Conservation (phyloP, 2,113 vertebrate species). For the Tupaia chinensis region DNA sequence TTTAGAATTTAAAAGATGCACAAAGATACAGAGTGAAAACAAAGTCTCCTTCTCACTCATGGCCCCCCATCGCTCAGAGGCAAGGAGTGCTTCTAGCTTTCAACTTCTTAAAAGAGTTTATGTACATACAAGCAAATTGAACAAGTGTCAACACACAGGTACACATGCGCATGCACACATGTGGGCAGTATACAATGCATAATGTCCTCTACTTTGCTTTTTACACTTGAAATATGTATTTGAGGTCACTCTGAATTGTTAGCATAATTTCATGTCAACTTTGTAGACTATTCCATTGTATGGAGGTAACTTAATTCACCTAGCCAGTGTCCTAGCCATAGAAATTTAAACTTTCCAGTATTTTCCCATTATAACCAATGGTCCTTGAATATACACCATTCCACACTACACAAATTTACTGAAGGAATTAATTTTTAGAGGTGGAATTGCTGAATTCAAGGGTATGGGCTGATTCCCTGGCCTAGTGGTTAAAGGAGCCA, state of each 20-base stretch:
- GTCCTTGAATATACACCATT: background rate
- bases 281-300: background rate
- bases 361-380: background rate
- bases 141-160: background rate
- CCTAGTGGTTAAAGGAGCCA: too few species aligned
- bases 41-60: background rate
- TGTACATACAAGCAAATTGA: background rate
- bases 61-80: background rate
- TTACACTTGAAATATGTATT: background rate
- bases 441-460: background rate
- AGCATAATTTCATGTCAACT: background rate
- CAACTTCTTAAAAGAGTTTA: background rate
- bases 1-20: background rate
- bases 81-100: background rate
- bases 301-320: background rate
- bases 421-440: background rate
- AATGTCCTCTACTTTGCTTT: background rate
- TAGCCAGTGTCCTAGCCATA: background rate
- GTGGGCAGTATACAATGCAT: background rate
- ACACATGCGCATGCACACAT: background rate
- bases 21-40: background rate
- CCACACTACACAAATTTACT: too few species aligned
- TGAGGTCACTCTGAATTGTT: background rate
- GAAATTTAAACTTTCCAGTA: background rate
- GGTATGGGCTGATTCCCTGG: too few species aligned